Base-by-base conservation (phyloP, 2,888 invertebrate species). In the Stenoptilia bipunctidactyla region DNA sequence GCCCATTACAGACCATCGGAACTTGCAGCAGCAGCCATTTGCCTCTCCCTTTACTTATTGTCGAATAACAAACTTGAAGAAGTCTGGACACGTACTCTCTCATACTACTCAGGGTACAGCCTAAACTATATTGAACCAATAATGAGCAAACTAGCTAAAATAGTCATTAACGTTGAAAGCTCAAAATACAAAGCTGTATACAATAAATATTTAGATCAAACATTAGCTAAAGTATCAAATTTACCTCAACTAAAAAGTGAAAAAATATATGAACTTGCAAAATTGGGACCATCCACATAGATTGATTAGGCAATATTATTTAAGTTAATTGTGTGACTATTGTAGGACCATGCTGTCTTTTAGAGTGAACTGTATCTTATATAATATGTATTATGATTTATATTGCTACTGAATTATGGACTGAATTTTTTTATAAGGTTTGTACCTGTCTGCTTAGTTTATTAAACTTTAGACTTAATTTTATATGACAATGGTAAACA, bases 1-100 rank as follows among this genome's bases (percentile, higher is more conserved):
- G 89, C 90, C 13, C 89, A 90, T 55, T 87, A 91, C 56, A 85
- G 87, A 44, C 96, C 97, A 0, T 98, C 98, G 0, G 86, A 92
- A 52, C 85, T 95, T 42, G 92, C 96, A 34, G 93, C 93, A 6
- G 90, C 92, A 2, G 90, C 94, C 5, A 85, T 93, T 41, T 94
- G 91, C 63, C 83, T 96, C 8, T 88, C 94, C 1, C 62, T 86
- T 1, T 66, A 77, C 41, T 56, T 88, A 13, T 80, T 93, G 14
- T 82, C 86, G 52, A 85, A 75, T 56, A 83, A 50, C 61, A 70
- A 38, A 45, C 63, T 58, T 45, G 71, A 70, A 49, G 89, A 68
- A 1, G 64, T 76, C 30, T 95, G 95, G 96, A 92, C 89, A 1
- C 85, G 88, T 10, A 91, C 92, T 0, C 67, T 97, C 42, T 75